A percentile compares a stretch with the other conserved stretches of the same genome.
phyloP scores from a whole-genome alignment of 2,797 vertebrate genomes.

The Todus mexicanus region DNA sequence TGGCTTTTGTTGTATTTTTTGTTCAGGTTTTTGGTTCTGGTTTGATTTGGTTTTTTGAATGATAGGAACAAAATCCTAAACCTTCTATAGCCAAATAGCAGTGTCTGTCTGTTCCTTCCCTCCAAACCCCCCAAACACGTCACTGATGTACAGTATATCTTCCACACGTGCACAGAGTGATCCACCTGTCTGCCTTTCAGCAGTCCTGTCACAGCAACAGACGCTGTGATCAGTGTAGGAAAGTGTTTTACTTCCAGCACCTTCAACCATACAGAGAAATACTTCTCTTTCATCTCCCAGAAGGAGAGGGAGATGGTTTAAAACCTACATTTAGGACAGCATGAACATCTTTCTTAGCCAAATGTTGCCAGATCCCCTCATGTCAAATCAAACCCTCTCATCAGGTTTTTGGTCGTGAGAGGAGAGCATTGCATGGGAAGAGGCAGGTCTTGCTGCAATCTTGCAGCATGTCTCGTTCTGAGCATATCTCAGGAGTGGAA shows the following conservation, averaged over 20 bases:
- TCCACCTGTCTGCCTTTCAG: background rate
- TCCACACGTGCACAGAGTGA: background rate
- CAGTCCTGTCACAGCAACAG: background rate
- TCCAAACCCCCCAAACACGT: background rate
- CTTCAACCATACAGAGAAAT: background rate
- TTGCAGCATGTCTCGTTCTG: background rate
- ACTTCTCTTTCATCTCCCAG: background rate
- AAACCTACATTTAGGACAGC: background rate
- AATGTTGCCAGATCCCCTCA: background rate
- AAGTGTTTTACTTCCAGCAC: background rate
- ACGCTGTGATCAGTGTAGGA: background rate
- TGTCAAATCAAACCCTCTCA: background rate
- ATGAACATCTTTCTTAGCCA: background rate
- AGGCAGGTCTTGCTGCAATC: background rate
- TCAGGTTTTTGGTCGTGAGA: background rate
- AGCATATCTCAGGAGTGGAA: accelerated
- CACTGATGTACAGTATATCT: background rate
- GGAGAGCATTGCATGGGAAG: background rate
- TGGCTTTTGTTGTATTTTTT: no score
- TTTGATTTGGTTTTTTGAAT: background rate
- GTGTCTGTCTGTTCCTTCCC: background rate
- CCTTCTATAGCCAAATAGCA: background rate
- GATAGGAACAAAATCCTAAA: background rate
- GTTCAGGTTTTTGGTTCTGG: no score
- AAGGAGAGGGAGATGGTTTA: background rate